Conservation (phyloP, 2,113 vertebrate species). For the Chamaetylas fuelleborni region DNA sequence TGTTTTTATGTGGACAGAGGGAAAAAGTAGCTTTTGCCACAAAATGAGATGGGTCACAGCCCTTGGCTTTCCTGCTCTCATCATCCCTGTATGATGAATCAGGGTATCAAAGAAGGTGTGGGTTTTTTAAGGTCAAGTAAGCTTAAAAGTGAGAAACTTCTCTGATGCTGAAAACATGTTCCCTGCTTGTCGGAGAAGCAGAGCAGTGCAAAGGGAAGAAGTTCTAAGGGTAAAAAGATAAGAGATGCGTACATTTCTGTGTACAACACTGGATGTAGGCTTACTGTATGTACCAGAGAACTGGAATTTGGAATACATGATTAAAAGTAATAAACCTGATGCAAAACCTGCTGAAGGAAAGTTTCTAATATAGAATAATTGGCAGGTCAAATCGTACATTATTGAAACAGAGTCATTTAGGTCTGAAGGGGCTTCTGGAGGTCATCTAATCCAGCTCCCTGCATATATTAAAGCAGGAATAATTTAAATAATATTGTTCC, state of each 20-base stretch:
- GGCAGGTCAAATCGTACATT: neutral
- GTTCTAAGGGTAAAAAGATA: neutral
- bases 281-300: neutral
- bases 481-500: neutral
- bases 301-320: neutral
- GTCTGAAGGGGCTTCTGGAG: neutral
- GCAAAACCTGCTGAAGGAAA: neutral
- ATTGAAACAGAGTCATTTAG: neutral
- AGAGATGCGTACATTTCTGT: neutral
- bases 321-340: neutral
- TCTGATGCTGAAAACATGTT: neutral
- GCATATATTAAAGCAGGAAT: neutral
- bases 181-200: neutral
- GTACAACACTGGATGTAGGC: neutral
- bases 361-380: neutral
- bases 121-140: neutral
- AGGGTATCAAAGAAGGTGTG: neutral
- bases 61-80: neutral
- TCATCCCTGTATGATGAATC: neutral
- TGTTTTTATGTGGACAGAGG: neutral
- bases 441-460: neutral
- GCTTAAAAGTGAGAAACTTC: neutral
- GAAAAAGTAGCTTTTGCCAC: neutral
- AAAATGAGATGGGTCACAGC: neutral
- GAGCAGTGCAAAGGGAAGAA: neutral